Percentiles rank a stretch among this genome's conserved stretches.
phyloP scores from a whole-genome alignment of 2,888 invertebrate species.

The Neoaliturus tenellus region DNA sequence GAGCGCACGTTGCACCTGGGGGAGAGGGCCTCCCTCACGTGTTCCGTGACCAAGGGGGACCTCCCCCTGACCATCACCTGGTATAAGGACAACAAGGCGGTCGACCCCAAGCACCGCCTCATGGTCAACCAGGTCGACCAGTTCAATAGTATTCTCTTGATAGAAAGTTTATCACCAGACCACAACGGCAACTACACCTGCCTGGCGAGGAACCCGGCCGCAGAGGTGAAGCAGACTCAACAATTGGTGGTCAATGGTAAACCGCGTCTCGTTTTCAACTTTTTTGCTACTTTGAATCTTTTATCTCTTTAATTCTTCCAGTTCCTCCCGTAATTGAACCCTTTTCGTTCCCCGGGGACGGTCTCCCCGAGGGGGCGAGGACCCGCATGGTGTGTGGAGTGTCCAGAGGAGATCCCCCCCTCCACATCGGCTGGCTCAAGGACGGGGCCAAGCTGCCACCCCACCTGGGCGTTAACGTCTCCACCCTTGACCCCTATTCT shows the following conservation, averaged over 20 bases:
- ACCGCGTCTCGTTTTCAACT: conserved; percentile 54
- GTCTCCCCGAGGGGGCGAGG: conserved; percentile 88
- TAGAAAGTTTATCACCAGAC: conserved; percentile 84
- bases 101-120: conserved; percentile 75
- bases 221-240: conserved; percentile 84
- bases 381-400: conserved; percentile 89
- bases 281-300: conserved; percentile 59
- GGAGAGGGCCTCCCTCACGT: conserved; percentile 84
- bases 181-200: conserved; percentile 88
- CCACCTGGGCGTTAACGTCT: conserved; percentile 79
- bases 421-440: conserved; percentile 89
- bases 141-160: conserved; percentile 86
- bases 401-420: conserved; percentile 87
- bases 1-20: conserved; percentile 83
- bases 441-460: conserved; percentile 75
- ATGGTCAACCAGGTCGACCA: conserved; percentile 84
- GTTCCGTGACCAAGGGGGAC: conserved; percentile 86
- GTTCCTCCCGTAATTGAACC: conserved; percentile 92
- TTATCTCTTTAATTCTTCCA: conserved; percentile 71
- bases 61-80: conserved; percentile 84
- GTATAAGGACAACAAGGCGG: conserved; percentile 83
- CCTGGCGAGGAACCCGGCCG: conserved; percentile 83
- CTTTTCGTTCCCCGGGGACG: conserved; percentile 86
- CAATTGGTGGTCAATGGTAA: conserved; percentile 87
- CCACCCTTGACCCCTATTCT: conserved; percentile 85